A percentile compares a stretch with the other conserved stretches of the same genome.
phyloP scores from a whole-genome alignment of 1,140 invertebrate genomes.

The Drosophila quadrilineata region DNA sequence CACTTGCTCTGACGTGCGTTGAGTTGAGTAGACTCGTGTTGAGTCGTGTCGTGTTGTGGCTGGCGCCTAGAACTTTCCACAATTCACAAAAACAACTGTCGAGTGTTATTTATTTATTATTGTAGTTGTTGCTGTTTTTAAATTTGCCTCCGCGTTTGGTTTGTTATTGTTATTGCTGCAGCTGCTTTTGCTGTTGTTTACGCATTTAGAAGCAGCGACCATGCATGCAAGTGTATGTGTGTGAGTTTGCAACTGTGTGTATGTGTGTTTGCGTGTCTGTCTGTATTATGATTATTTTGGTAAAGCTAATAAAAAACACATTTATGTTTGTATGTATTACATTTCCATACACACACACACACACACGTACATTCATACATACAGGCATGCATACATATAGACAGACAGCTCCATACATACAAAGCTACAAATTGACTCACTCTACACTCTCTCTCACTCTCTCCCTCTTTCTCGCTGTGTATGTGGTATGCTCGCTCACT shows the following conservation, averaged over 20 bases:
- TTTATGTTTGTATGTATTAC: neutral
- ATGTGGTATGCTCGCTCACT: conserved; percentile 38
- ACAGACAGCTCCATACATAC: no score
- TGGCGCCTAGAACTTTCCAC: conserved; percentile 49
- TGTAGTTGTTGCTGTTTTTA: conserved; percentile 6
- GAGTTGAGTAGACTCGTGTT: neutral
- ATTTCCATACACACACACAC: neutral
- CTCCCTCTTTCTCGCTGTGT: neutral
- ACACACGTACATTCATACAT: neutral
- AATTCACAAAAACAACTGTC: conserved; percentile 38
- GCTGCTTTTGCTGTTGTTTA: conserved; percentile 68
- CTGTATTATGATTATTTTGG: conserved; percentile 64
- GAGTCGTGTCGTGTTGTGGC: neutral
- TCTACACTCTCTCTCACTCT: neutral
- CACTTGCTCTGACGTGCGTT: neutral
- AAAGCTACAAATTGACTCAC: neutral
- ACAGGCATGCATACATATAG: neutral
- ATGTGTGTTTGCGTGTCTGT: conserved; percentile 60
- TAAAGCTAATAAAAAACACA: conserved; percentile 69
- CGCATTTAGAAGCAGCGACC: conserved; percentile 47
- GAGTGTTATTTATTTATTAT: conserved; percentile 20
- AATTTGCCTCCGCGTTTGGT: conserved; percentile 14
- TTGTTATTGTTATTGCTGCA: conserved; percentile 69
- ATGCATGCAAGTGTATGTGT: conserved; percentile 6
- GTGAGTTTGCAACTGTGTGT: no score